Evolutionary conservation across 2,113 vertebrate species (phyloP).

Genomic region (Calidris pygmaea): DNA sequence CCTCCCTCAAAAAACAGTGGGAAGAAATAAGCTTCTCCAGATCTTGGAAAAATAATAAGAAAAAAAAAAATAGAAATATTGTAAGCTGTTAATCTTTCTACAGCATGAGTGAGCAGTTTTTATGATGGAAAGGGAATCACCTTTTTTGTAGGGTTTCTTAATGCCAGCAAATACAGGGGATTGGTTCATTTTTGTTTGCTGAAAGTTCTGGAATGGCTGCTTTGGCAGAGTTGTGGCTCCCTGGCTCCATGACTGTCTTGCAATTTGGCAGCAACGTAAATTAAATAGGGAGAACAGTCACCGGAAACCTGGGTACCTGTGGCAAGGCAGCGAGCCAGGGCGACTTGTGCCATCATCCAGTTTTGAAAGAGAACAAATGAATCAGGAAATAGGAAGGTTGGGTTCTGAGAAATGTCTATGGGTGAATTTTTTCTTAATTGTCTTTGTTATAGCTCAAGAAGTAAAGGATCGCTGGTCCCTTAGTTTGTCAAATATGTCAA

Average conservation of each 20-base stretch:
- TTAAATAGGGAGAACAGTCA: conserved; percentile 33
- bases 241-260: background rate
- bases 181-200: background rate
- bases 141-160: background rate
- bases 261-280: background rate
- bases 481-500: background rate
- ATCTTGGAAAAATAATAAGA: background rate
- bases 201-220: background rate
- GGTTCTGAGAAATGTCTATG: background rate
- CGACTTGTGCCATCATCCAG: background rate
- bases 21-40: background rate
- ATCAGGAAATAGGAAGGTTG: background rate
- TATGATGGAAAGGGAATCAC: background rate
- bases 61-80: background rate
- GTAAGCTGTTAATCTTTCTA: background rate
- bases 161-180: background rate
- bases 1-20: background rate
- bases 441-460: background rate
- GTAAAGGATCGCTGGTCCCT: background rate
- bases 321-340: background rate
- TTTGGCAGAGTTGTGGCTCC: background rate
- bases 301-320: background rate
- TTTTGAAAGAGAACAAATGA: background rate
- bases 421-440: background rate
- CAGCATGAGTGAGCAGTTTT: background rate